These are phyloP conservation scores for Caenorhabditis uteleia DNA, from an alignment of 2,888 invertebrate genomes.

Conservation along the genomic window DNA sequence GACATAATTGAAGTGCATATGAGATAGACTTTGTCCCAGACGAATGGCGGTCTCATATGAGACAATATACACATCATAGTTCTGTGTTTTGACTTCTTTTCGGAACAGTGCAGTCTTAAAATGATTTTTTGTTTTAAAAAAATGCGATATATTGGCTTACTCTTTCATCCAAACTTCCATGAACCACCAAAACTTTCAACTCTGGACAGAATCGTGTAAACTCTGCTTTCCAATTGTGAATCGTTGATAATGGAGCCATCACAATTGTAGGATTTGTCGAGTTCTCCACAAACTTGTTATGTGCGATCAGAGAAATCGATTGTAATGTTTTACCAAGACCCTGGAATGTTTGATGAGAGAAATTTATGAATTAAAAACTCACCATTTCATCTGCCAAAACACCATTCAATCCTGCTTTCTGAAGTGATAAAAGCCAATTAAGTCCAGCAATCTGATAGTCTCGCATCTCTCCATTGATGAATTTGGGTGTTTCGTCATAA, in stretches of 20 bases:
- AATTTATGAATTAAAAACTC: too few species aligned
- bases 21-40: not conserved
- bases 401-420: constrained; percentile 13
- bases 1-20: constrained; percentile 7
- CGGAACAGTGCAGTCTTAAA: constrained; percentile 1
- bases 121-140: too few species aligned
- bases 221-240: constrained; percentile 13
- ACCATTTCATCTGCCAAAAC: constrained; percentile 23
- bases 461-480: constrained; percentile 10
- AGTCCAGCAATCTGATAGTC: constrained; percentile 12
- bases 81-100: not conserved
- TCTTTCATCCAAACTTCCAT: constrained; percentile 7
- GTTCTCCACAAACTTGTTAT: constrained; percentile 8
- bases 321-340: constrained; percentile 29
- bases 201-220: constrained; percentile 2
- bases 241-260: constrained; percentile 7
- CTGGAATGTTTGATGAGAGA: too few species aligned
- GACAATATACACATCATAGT: constrained; percentile 5
- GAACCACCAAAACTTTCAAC: constrained; percentile 4
- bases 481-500: constrained; percentile 10
- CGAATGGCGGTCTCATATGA: constrained; percentile 12
- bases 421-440: constrained; percentile 14
- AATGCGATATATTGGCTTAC: constrained; percentile 2
- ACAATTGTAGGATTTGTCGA: constrained; percentile 1
- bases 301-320: constrained; percentile 11